Evolutionary conservation across 2,888 invertebrate species (phyloP).

Genomic region (Meloe dianella): DNA sequence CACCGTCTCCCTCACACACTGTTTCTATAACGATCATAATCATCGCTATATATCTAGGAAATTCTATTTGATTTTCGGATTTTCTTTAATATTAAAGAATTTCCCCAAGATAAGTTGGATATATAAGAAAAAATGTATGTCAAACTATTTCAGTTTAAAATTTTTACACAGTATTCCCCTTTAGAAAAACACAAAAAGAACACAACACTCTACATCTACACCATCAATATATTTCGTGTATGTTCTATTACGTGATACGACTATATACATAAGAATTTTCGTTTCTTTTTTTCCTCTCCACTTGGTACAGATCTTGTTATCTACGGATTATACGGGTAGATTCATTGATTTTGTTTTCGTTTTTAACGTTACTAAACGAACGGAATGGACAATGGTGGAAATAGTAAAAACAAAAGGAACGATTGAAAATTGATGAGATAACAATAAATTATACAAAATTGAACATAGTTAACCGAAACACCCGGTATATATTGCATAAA

Average conservation of each 20-base stretch:
- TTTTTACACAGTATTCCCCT: neutral
- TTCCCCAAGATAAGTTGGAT: neutral
- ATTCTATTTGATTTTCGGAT: neutral
- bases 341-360: slow-evolving; percentile 40
- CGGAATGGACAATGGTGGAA: neutral
- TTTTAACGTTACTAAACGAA: slow-evolving; percentile 39
- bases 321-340: slow-evolving; percentile 43
- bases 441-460: too few species aligned
- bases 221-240: slow-evolving; percentile 1
- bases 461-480: too few species aligned
- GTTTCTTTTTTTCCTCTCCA: neutral
- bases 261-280: neutral
- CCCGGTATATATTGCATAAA: too few species aligned
- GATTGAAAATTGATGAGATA: neutral
- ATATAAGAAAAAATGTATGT: neutral
- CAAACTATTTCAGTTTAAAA: slow-evolving; percentile 3
- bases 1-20: too few species aligned
- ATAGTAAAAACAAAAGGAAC: neutral
- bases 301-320: slow-evolving; percentile 37
- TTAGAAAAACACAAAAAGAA: neutral
- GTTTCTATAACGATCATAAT: too few species aligned
- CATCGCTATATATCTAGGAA: too few species aligned
- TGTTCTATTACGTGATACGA: slow-evolving; percentile 1
- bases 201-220: neutral
- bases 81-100: neutral